Conservation (phyloP, 2,797 vertebrate genomes). For the Diplodus puntazzo region DNA sequence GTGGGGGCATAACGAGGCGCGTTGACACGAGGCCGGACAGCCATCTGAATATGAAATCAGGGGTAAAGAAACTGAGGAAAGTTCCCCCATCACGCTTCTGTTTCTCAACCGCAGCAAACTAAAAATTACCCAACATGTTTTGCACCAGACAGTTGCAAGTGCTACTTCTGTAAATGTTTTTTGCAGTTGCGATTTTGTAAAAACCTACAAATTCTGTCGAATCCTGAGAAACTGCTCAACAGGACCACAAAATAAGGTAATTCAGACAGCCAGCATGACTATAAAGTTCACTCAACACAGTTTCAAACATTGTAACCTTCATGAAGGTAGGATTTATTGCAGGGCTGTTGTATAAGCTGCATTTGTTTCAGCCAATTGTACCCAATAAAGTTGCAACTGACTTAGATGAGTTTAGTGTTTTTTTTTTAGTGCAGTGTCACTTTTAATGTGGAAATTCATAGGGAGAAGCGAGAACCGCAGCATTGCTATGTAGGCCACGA, state of each 20-base stretch:
- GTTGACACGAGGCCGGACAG: neutral
- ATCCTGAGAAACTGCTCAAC: constrained; percentile 10
- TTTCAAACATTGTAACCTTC: neutral
- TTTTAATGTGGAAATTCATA: neutral
- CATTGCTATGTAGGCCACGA: neutral
- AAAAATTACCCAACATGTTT: constrained; percentile 58
- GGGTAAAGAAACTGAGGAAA: constrained; percentile 35
- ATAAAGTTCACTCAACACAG: too few species aligned
- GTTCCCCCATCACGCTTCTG: constrained; percentile 57
- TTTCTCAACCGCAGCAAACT: constrained; percentile 53
- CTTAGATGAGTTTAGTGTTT: neutral
- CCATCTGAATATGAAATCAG: constrained; percentile 19
- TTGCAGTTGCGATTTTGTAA: constrained; percentile 49
- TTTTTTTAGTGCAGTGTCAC: constrained; percentile 7
- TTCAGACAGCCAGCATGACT: neutral
- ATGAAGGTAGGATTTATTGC: neutral
- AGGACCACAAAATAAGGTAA: neutral
- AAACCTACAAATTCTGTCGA: constrained; percentile 18
- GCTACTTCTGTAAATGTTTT: constrained; percentile 66
- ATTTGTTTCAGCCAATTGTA: neutral
- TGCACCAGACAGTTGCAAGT: constrained; percentile 33
- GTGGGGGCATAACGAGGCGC: neutral
- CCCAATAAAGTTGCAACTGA: neutral
- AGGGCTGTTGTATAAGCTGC: neutral
- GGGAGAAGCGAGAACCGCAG: neutral